A percentile compares a stretch with the other conserved stretches of the same genome.
Evolutionary conservation across 2,113 vertebrate species (phyloP).

Genomic region (Burhinus bistriatus): DNA sequence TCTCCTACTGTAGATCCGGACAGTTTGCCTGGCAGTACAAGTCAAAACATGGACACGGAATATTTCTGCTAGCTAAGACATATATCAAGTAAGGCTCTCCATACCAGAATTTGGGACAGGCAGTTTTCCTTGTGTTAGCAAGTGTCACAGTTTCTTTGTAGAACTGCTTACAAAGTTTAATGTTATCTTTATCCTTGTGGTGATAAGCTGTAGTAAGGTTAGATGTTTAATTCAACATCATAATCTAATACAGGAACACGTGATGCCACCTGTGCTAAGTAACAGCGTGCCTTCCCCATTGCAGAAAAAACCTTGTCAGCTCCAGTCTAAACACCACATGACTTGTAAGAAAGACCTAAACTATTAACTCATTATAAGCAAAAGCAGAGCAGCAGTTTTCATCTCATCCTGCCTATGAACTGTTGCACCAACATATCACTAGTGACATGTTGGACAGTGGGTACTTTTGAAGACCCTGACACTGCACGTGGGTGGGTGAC

Average conservation of each 20-base stretch:
- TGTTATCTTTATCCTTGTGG: not conserved
- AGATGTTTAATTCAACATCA: not conserved
- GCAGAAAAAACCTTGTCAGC: not conserved
- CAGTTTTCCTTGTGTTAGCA: not conserved
- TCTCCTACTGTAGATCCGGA: not conserved
- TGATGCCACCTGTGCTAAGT: not conserved
- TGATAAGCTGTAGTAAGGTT: not conserved
- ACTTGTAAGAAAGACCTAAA: not conserved
- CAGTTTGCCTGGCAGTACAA: not conserved
- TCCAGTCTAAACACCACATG: not conserved
- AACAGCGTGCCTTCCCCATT: fast-evolving
- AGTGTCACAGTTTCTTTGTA: not conserved
- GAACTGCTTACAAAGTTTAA: not conserved
- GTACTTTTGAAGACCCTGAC: not conserved
- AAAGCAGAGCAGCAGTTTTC: not conserved
- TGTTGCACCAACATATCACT: fast-evolving
- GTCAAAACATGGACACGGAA: fast-evolving
- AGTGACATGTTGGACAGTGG: not conserved
- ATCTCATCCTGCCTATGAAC: not conserved
- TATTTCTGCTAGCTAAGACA: not conserved
- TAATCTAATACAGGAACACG: not conserved
- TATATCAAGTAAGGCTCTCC: not conserved
- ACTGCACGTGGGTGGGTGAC: not conserved
- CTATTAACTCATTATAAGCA: not conserved
- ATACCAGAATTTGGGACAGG: not conserved